A percentile compares a stretch with the other conserved stretches of the same genome.
phyloP scores from a whole-genome alignment of 2,888 invertebrate genomes.

The Mesorhabditis sp. region DNA sequence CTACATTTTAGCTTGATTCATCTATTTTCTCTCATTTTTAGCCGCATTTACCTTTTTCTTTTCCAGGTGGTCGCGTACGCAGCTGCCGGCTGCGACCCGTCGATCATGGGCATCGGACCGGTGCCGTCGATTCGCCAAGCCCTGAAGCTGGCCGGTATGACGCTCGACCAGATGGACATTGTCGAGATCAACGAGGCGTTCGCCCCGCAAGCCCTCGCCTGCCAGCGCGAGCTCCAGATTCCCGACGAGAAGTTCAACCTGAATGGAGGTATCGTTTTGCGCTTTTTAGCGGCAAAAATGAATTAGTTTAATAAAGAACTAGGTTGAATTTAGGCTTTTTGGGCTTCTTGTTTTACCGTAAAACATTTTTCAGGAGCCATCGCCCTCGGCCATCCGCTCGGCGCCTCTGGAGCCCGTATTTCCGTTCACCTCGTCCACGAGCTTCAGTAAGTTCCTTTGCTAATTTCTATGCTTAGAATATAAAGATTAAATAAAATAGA shows the following conservation, averaged over 20 bases:
- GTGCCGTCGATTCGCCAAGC: conserved; percentile 86
- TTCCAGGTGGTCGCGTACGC: conserved; percentile 82
- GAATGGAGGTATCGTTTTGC: conserved; percentile 61
- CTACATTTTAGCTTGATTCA: no score
- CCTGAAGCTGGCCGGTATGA: conserved; percentile 74
- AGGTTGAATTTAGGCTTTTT: background rate
- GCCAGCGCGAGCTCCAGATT: conserved; percentile 80
- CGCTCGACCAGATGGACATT: conserved; percentile 81
- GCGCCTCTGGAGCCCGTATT: conserved; percentile 53
- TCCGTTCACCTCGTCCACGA: conserved; percentile 51
- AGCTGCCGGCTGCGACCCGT: conserved; percentile 82
- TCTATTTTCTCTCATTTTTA: no score
- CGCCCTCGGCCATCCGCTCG: conserved; percentile 55
- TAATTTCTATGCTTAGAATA: background rate
- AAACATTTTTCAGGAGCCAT: conserved; percentile 42
- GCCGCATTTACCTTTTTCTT: conserved; percentile 63
- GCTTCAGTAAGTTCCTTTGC: conserved; percentile 31
- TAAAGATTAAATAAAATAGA: background rate
- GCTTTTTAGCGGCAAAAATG: no score
- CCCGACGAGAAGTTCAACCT: conserved; percentile 84
- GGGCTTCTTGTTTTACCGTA: background rate
- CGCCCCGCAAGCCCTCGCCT: conserved; percentile 85
- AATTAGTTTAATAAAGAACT: background rate
- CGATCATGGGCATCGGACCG: conserved; percentile 83
- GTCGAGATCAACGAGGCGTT: conserved; percentile 90